Conservation (phyloP, 2,888 invertebrate genomes). For the Caenorhabditis zanzibari region DNA sequence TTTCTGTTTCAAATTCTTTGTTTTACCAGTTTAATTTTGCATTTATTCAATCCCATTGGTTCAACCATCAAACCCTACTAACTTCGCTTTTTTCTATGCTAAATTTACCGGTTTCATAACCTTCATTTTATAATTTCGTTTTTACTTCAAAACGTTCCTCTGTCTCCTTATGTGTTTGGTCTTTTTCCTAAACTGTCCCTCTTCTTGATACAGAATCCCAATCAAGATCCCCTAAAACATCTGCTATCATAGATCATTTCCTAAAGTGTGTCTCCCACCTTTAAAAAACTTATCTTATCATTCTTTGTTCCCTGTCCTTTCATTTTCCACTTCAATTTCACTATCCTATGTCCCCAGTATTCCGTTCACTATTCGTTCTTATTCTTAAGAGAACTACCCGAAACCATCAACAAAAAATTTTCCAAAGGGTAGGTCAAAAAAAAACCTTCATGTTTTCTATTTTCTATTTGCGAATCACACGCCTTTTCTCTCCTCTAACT, state of each 20-base stretch:
- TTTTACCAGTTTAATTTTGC: too few species aligned
- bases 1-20: too few species aligned
- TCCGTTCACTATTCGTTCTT: conserved; percentile 1
- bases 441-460: background rate
- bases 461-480: background rate
- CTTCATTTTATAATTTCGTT: too few species aligned
- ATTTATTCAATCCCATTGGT: too few species aligned
- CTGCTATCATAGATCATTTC: background rate
- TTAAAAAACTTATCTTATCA: conserved; percentile 10
- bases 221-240: background rate
- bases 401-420: background rate
- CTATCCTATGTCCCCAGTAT: background rate
- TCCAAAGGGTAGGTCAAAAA: conserved; percentile 32
- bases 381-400: background rate
- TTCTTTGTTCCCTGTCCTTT: background rate
- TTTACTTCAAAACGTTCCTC: too few species aligned
- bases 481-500: background rate
- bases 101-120: too few species aligned
- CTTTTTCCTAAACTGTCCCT: too few species aligned
- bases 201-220: too few species aligned
- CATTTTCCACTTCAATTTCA: background rate
- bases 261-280: background rate
- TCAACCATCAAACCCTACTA: too few species aligned
- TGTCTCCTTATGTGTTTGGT: too few species aligned
- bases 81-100: too few species aligned